These are phyloP conservation scores for Chrysaora quinquecirrha DNA, from an alignment of 30 jellyfish, hydroid and myxozoan genomes.

Conservation along the genomic window DNA sequence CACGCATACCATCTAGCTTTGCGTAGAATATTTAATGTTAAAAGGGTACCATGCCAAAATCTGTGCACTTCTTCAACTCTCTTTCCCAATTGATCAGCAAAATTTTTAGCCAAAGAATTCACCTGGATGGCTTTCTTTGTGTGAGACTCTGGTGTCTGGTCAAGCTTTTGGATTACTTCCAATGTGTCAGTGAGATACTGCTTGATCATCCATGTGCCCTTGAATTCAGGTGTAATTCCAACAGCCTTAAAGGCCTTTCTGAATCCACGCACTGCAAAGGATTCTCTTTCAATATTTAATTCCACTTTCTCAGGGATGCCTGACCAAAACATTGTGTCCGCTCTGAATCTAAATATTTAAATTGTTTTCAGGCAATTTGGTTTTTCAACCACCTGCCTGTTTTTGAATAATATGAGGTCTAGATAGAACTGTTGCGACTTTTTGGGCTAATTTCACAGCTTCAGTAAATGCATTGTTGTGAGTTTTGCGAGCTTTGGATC, in stretches of 20 bases:
- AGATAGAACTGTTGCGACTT: neutral
- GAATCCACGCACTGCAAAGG: conserved; percentile 33
- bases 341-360: no score
- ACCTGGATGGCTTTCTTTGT: conserved; percentile 11
- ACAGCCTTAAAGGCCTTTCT: conserved; percentile 20
- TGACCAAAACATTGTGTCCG: neutral
- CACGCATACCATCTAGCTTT: neutral
- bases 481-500: neutral
- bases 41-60: conserved; percentile 10
- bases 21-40: neutral
- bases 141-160: neutral
- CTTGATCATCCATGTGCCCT: conserved; percentile 6
- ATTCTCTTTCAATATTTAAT: neutral
- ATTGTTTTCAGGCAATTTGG: no score
- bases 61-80: conserved; percentile 1
- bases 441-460: no score
- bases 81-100: conserved; percentile 8
- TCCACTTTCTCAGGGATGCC: neutral
- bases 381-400: neutral
- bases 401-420: conserved; percentile 9
- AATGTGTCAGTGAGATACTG: neutral
- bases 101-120: conserved; percentile 6
- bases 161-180: neutral
- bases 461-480: neutral
- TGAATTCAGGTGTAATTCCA: neutral